A percentile compares a stretch with the other conserved stretches of the same genome.
phyloP scores from a whole-genome alignment of 2,113 vertebrate genomes.

The Anoura caudifer region DNA sequence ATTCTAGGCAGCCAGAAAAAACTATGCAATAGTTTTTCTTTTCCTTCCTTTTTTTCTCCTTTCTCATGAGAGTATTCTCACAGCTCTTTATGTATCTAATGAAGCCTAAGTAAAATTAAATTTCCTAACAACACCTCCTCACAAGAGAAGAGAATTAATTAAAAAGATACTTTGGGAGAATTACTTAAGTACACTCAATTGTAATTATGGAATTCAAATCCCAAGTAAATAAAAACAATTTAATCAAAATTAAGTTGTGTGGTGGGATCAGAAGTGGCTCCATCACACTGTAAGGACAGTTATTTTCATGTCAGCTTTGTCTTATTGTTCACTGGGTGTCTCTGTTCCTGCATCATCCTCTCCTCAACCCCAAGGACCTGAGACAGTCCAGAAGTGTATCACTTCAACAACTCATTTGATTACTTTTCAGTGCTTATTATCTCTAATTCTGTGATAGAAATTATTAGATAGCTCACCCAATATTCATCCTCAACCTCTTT shows the following conservation, averaged over 20 bases:
- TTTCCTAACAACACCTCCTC: slow-evolving; percentile 25
- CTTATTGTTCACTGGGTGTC: neutral
- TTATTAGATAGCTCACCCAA: neutral
- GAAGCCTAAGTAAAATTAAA: slow-evolving; percentile 51
- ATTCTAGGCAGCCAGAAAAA: neutral
- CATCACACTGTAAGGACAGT: neutral
- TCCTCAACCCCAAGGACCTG: neutral
- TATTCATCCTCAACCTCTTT: neutral
- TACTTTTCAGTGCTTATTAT: neutral
- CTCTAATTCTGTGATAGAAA: neutral
- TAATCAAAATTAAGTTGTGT: slow-evolving; percentile 35
- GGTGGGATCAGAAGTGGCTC: neutral
- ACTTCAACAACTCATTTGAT: neutral
- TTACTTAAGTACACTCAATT: slow-evolving; percentile 51
- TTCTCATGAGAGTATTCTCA: neutral
- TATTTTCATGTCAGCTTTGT: neutral
- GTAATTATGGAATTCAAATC: slow-evolving; percentile 59
- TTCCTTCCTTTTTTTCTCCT: neutral
- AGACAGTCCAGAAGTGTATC: neutral
- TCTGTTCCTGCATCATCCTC: neutral
- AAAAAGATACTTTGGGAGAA: slow-evolving; percentile 53
- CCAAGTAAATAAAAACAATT: slow-evolving; percentile 66
- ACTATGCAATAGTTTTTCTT: neutral
- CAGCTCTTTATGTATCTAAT: slow-evolving; percentile 33
- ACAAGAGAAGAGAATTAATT: slow-evolving; percentile 65